Conservation (phyloP, 2,888 invertebrate genomes). For the Elysia crispata region DNA sequence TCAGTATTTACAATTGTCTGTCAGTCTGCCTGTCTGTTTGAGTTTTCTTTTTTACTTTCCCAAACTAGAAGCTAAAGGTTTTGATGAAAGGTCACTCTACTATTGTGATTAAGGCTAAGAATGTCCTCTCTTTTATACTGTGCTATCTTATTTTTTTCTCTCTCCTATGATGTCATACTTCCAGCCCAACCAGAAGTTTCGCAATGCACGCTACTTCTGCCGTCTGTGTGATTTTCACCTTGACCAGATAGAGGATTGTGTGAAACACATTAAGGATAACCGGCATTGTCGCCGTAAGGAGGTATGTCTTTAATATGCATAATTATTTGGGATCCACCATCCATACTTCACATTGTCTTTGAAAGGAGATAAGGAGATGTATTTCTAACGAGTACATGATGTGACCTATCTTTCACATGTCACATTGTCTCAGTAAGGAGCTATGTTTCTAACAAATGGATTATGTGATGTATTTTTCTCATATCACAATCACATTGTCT, state of each 20-base stretch:
- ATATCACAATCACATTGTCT: constrained; percentile 60
- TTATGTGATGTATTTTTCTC: not conserved
- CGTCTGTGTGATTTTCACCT: constrained; percentile 78
- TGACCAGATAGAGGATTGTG: constrained; percentile 68
- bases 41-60: no score
- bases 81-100: no score
- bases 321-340: not conserved
- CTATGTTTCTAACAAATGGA: constrained; percentile 53
- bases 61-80: no score
- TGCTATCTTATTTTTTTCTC: no score
- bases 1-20: no score
- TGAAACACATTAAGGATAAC: constrained; percentile 72
- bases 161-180: no score
- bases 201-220: constrained; percentile 75
- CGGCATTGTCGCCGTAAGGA: constrained; percentile 72
- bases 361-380: not conserved
- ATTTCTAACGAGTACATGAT: no score
- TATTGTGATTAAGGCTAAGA: no score
- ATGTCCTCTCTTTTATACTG: no score
- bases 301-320: constrained; percentile 55
- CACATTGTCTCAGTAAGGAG: constrained; percentile 72
- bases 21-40: no score
- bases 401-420: constrained; percentile 70
- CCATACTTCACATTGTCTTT: not conserved
- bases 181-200: constrained; percentile 73